Base-by-base conservation (phyloP, 2,888 invertebrate genomes). In the Idaea straminata region DNA sequence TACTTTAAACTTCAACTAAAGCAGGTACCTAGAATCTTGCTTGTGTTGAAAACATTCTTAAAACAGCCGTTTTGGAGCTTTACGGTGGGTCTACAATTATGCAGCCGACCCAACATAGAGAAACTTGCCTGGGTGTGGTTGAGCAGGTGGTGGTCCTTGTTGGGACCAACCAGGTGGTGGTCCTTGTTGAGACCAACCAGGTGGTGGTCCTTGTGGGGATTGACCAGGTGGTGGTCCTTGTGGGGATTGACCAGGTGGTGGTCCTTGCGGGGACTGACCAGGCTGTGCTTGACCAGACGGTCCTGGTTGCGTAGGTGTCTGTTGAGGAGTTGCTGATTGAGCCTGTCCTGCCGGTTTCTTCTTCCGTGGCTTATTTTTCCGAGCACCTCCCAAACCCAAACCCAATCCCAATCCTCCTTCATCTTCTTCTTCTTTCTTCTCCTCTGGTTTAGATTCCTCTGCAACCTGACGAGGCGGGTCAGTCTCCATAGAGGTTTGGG, bases 351-450 rank as follows among this genome's bases (percentile, higher is more conserved):
- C 57, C 0, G 67, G 35, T 57, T 73, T 74, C 69, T 74, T 76
- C 61, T 72, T 76, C 6, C 71, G 72, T 16, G 62, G 67, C n/a
- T 63, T 72, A 15, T 34, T 69, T 65, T 73, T 76, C 59, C 72
- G 74, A 7, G 62, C 61, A 6, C 68, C 70, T 0, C 71, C 68
- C 16, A 72, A 62, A n/a, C 70, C 72, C 7, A 76, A 68, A 5
- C 79, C 78, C 2, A 76, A 15, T 0, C 73, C 74, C 15, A 34
- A 68, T 15, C 61, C 65, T 7, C 73, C 73, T 4, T 72, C 74
- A 47, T 68, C 65, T 60, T 64, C 57, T 13, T 59, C 47, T 5
- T 61, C 63, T 60, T 67, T 66, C 6, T 68, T 68, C 0, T 67
- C 47, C 5, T 63, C 58, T 1, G 62, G 60, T 34, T 62, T 60